Base-by-base conservation (phyloP, 2,888 invertebrate genomes). In the Erebia aethiops region DNA sequence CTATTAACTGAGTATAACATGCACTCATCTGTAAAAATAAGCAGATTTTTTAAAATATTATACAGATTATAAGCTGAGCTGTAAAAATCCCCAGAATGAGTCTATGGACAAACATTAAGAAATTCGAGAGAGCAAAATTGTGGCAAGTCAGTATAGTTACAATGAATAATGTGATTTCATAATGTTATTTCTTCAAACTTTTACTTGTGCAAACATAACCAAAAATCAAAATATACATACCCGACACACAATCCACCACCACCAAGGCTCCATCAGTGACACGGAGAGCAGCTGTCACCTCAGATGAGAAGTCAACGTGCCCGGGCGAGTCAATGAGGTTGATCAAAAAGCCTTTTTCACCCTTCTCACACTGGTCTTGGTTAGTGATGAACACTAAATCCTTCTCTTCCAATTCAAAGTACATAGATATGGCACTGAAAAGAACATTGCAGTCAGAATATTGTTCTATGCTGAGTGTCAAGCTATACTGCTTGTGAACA, bases 301-400 rank as follows among this genome's bases (percentile, higher is more conserved):
- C 99, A 78, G 98, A 99, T 4, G 99, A 99, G 95, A 99, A 99
- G 94, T 99, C 99, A 86, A 99, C 99, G 97, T 99, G 99, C 78
- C 99, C 99, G 80, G 99, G 99, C 21, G 99, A 99, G 94, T 99
- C 99, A 82, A 99, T 99, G 93, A 99, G 94, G 93, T 99, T 99
- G 95, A 99, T 99, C 93, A 99, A 97, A 96, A 99, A 99, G 94
- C 99, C 99, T 91, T 96, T 97, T 80, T 96, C 96, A 49, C 94
- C 96, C 94, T 97, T 97, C 85, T 99, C 98, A 85, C 98, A 96
- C 92, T 98, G 98, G 91, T 98, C 98, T 58, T 95, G 95, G 84
- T 96, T 96, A 80, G 96, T 98, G 88, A 99, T 98, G 95, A 99
- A 98, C 16, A 96, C 95, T 87, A 98, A 94, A 95, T 99, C 99